These are phyloP conservation scores for Ceratina australensis DNA, from an alignment of 1,140 invertebrate genomes.

Conservation along the genomic window DNA sequence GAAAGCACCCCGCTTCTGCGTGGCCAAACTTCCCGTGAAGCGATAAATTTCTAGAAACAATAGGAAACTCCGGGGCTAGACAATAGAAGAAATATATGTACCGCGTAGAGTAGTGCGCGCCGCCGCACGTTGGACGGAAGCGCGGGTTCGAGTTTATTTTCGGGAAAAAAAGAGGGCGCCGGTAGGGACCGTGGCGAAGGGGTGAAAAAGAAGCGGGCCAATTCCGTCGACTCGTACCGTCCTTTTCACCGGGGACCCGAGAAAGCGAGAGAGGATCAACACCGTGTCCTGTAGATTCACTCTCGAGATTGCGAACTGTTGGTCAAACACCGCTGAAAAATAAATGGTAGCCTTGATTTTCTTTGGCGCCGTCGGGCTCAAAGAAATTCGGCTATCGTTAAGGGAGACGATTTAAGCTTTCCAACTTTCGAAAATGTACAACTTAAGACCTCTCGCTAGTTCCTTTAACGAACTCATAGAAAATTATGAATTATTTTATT, in stretches of 20 bases:
- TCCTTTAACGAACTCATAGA: too few species aligned
- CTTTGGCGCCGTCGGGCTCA: neutral
- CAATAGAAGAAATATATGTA: conserved; percentile 77
- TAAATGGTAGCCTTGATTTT: conserved; percentile 50
- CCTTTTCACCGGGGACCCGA: neutral
- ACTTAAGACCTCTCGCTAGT: neutral
- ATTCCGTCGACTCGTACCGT: conserved; percentile 22
- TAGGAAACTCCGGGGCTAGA: conserved; percentile 76
- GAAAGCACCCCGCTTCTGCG: conserved; percentile 73
- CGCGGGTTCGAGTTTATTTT: conserved; percentile 66
- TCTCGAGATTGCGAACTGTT: conserved; percentile 51
- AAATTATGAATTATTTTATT: too few species aligned
- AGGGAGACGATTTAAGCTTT: neutral
- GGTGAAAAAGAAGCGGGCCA: conserved; percentile 48
- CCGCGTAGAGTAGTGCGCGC: conserved; percentile 47
- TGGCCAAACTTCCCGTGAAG: conserved; percentile 76
- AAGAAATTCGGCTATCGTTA: conserved; percentile 23
- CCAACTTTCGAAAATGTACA: neutral
- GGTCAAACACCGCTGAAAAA: conserved; percentile 53
- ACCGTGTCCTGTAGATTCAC: conserved; percentile 45
- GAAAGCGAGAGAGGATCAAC: neutral
- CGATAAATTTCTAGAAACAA: conserved; percentile 78
- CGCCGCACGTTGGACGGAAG: conserved; percentile 60
- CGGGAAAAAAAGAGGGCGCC: conserved; percentile 44
- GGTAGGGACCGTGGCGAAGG: neutral